Evolutionary conservation across 2,888 invertebrate genomes (phyloP).

Genomic region (Mesochorus sp.): DNA sequence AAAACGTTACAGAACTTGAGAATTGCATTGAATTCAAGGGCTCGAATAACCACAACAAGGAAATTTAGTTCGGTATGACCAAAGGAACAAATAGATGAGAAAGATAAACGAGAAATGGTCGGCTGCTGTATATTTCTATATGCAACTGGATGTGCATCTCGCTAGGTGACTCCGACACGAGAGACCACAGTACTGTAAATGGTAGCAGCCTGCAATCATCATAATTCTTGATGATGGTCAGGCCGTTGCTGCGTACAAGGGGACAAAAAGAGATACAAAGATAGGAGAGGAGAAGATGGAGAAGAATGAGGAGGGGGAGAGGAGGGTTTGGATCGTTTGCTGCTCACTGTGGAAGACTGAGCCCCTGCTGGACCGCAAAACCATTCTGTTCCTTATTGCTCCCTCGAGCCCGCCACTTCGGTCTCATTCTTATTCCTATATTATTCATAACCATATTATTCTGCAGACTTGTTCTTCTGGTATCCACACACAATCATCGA

Average conservation of each 20-base stretch:
- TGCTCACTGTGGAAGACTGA: slow-evolving; percentile 27
- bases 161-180: slow-evolving; percentile 58
- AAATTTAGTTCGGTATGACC: slow-evolving; percentile 4
- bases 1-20: too few species aligned
- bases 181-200: slow-evolving; percentile 79
- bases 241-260: slow-evolving; percentile 61
- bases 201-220: slow-evolving; percentile 80
- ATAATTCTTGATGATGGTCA: slow-evolving; percentile 78
- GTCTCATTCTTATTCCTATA: slow-evolving; percentile 39
- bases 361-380: slow-evolving; percentile 72
- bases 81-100: slow-evolving; percentile 29
- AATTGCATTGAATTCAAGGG: too few species aligned
- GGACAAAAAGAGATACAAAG: slow-evolving; percentile 50
- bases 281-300: slow-evolving; percentile 29
- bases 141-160: slow-evolving; percentile 12
- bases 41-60: too few species aligned
- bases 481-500: slow-evolving; percentile 9
- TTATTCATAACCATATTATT: background rate
- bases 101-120: slow-evolving; percentile 28
- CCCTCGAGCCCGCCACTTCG: slow-evolving; percentile 67
- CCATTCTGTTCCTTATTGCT: slow-evolving; percentile 79
- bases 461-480: slow-evolving; percentile 1
- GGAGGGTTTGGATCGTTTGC: slow-evolving; percentile 22
- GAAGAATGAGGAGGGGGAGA: slow-evolving; percentile 19
- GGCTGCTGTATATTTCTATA: slow-evolving; percentile 19